Evolutionary conservation across 2,797 vertebrate species (phyloP), one percentile per base, ranked within the genome.

Genomic region (Sebastes vulpes): DNA sequence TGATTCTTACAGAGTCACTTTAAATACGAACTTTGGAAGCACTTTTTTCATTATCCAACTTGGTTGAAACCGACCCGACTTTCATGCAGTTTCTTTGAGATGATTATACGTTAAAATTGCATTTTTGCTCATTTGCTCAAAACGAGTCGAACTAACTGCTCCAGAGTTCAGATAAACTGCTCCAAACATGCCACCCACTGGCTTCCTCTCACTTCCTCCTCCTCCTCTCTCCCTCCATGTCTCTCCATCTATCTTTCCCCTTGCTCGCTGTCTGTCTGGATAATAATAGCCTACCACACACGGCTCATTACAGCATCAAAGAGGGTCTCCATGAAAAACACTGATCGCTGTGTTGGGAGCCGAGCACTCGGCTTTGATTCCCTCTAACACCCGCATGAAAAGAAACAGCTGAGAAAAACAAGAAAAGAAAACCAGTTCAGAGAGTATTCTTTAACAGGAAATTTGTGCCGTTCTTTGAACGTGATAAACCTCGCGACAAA

Each of bases 291-390:
- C 81, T 25, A 72, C 76, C 89, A 89, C 89, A 84, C 72, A 82
- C 83, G 89, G 85, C 84, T 91, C 87, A 89, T 93, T 90, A 92
- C 21, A 18, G 83, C 89, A 90, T 93, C 91, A 90, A 89, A 93
- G 87, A 89, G 65, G 79, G 85, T 79, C 87, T 86, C 79, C 69
- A 20, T 79, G 83, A 90, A 82, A 82, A 85, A 92, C 83, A 77
- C 76, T 82, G 84, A 90, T 89, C 82, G 65, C 78, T 82, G 75
- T 74, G 83, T 69, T 75, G 80, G 73, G 61, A 89, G 83, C 18
- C 1, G 14, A 88, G 83, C 76, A 73, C 85, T 87, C 78, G 3
- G 82, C 89, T 89, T 88, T 92, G 86, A 91, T 91, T 86, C 72
- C 60, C 29, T 75, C 81, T 32, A 65, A 79, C 77, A 35, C 61